Evolutionary conservation across 2,113 vertebrate species (phyloP).

Genomic region (Lates calcarifer): DNA sequence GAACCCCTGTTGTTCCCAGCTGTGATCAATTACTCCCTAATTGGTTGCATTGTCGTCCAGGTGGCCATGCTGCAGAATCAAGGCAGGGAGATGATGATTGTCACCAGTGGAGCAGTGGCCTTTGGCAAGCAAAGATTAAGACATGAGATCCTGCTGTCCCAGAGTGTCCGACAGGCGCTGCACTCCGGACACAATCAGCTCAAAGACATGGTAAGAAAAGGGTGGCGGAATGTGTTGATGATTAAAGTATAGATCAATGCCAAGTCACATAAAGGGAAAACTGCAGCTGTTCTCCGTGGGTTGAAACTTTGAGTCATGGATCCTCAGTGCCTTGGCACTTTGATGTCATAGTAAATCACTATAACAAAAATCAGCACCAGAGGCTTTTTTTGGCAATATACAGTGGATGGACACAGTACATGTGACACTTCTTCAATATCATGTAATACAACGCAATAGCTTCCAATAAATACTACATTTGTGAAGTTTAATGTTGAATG

Average conservation of each 20-base stretch:
- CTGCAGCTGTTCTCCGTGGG: background rate
- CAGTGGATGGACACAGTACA: background rate
- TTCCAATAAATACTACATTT: background rate
- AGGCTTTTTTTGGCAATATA: background rate
- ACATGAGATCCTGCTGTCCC: slow-evolving; percentile 97
- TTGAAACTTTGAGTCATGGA: background rate
- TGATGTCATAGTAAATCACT: background rate
- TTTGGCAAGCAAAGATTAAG: slow-evolving; percentile 97
- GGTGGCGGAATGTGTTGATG: background rate
- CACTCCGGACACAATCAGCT: slow-evolving; percentile 96
- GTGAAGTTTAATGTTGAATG: too few species aligned
- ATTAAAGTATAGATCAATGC: background rate
- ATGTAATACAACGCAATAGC: background rate
- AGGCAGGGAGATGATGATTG: slow-evolving; percentile 98
- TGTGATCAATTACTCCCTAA: slow-evolving; percentile 16
- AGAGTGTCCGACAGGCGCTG: slow-evolving; percentile 96
- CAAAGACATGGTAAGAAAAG: slow-evolving; percentile 92
- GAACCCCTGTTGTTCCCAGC: background rate
- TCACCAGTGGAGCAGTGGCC: slow-evolving; percentile 97
- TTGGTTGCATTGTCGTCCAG: slow-evolving; percentile 74
- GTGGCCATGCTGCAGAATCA: slow-evolving; percentile 97
- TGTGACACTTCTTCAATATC: background rate
- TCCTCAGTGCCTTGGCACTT: background rate
- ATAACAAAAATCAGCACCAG: background rate
- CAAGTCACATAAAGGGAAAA: background rate